Conservation (phyloP, 2,113 vertebrate species). For the Okapia johnstoni region DNA sequence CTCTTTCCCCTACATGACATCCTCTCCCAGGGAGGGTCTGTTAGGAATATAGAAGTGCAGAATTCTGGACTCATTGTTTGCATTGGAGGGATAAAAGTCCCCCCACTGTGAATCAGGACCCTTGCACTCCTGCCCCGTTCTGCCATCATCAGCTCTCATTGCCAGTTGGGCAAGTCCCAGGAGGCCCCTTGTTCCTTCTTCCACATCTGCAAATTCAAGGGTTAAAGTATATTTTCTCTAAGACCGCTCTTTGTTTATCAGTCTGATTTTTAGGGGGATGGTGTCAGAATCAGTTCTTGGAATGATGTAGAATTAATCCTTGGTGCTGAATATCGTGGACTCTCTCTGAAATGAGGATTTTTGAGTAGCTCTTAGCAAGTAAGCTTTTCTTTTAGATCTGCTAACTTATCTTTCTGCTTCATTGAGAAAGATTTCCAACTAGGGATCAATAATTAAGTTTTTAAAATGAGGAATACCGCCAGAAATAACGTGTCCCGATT, state of each 20-base stretch:
- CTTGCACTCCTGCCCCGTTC: accelerated
- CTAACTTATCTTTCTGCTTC: neutral
- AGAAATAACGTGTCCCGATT: neutral
- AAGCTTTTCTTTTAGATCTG: neutral
- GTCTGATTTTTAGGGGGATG: neutral
- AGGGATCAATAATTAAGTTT: neutral
- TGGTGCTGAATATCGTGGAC: neutral
- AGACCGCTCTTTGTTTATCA: neutral
- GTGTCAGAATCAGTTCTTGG: neutral
- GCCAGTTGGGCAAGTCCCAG: neutral
- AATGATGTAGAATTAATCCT: neutral
- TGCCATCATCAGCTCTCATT: neutral
- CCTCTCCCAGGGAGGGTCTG: neutral
- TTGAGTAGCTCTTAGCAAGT: neutral
- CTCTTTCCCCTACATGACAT: neutral
- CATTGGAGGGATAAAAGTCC: neutral
- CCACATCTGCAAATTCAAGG: neutral
- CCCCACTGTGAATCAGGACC: neutral
- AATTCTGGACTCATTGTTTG: neutral
- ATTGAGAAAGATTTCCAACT: neutral
- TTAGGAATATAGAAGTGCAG: neutral
- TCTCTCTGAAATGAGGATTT: neutral
- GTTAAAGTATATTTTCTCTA: neutral
- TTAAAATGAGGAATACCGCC: neutral
- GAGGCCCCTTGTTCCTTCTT: neutral